Conservation (phyloP, 2,888 invertebrate species). For the Acholoe squamosa region DNA sequence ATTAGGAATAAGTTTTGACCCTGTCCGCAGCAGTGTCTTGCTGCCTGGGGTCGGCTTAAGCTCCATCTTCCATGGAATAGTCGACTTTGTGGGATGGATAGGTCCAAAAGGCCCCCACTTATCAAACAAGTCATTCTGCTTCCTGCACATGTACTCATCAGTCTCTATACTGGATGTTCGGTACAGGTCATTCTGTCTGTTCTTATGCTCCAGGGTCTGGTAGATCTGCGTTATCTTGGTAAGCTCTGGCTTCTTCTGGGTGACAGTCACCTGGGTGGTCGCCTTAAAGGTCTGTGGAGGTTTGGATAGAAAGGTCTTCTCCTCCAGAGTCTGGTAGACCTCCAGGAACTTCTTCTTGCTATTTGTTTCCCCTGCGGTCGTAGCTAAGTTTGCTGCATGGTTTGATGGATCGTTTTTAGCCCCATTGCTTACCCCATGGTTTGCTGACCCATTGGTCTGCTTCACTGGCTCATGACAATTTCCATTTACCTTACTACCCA, state of each 20-base stretch:
- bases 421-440: neutral
- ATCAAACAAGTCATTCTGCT: conserved; percentile 47
- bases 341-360: conserved; percentile 30
- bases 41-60: conserved; percentile 35
- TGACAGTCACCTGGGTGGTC: conserved; percentile 11
- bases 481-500: neutral
- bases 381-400: neutral
- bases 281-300: neutral
- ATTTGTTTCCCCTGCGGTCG: neutral
- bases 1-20: neutral
- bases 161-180: neutral
- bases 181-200: neutral
- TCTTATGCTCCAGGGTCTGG: neutral
- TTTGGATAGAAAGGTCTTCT: neutral
- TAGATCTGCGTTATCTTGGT: conserved; percentile 33
- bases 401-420: neutral
- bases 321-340: conserved; percentile 32
- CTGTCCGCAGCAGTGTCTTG: neutral
- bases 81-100: neutral
- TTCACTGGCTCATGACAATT: neutral
- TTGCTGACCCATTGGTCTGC: neutral
- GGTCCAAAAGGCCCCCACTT: conserved; percentile 56
- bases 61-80: conserved; percentile 44
- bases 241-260: conserved; percentile 23
- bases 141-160: conserved; percentile 40